phyloP scores from a whole-genome alignment of 30 jellyfish, hydroid and myxozoan species.

The Aurelia sp. region DNA sequence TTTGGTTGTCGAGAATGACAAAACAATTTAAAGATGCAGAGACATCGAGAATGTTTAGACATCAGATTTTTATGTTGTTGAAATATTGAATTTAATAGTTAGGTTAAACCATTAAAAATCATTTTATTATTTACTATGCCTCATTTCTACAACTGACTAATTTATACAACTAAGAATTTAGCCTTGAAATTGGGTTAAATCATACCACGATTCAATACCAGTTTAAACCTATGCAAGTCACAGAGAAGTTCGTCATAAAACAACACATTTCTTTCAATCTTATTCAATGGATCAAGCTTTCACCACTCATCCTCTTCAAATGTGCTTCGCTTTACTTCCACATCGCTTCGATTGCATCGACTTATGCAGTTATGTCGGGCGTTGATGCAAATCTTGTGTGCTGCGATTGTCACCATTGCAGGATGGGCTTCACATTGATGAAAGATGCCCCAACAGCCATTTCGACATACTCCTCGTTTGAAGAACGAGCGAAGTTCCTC shows the following conservation, averaged over 20 bases:
- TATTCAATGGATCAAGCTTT: neutral
- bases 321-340: neutral
- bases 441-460: slow-evolving; percentile 14
- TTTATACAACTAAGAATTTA: too few relatives aligned
- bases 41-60: too few relatives aligned
- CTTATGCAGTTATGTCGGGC: neutral
- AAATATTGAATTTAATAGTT: too few relatives aligned
- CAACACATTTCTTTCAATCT: neutral
- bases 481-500: neutral
- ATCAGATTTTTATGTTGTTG: too few relatives aligned
- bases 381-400: neutral
- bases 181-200: too few relatives aligned
- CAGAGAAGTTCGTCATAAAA: neutral
- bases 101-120: too few relatives aligned
- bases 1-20: too few relatives aligned
- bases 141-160: too few relatives aligned
- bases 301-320: neutral
- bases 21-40: too few relatives aligned
- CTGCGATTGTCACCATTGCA: neutral
- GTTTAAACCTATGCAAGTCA: neutral
- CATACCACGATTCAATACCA: too few relatives aligned
- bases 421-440: slow-evolving; percentile 9
- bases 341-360: neutral
- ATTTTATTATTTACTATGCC: too few relatives aligned
- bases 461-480: slow-evolving; percentile 14